These are phyloP conservation scores for Danaus plexippus DNA, from an alignment of 1,140 invertebrate genomes.

Conservation along the genomic window DNA sequence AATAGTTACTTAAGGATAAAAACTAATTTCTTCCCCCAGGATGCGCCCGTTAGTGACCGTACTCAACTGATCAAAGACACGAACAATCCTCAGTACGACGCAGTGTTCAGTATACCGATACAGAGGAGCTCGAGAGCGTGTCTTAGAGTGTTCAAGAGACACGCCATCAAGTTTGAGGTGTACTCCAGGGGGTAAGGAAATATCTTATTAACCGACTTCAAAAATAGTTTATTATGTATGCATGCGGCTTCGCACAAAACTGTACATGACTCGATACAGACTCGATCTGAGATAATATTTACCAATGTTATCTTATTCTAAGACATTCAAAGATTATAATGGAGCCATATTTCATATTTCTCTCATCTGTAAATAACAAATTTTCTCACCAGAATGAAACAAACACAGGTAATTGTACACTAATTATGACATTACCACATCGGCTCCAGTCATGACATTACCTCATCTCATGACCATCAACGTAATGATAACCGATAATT, in stretches of 20 bases:
- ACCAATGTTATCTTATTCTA: too few relatives aligned
- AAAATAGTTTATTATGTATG: neutral
- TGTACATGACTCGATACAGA: neutral
- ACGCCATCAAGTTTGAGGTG: slow-evolving; percentile 91
- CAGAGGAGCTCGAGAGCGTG: slow-evolving; percentile 85
- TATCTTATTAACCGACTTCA: neutral
- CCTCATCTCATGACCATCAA: too few relatives aligned
- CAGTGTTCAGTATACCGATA: slow-evolving; percentile 84
- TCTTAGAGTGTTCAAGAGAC: slow-evolving; percentile 88
- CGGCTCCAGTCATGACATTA: too few relatives aligned
- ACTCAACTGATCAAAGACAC: slow-evolving; percentile 87
- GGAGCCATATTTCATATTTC: too few relatives aligned
- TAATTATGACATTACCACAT: too few relatives aligned
- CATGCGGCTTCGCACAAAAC: neutral
- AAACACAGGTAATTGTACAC: too few relatives aligned
- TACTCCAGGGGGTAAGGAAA: slow-evolving; percentile 90
- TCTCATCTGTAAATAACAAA: too few relatives aligned
- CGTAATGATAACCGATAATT: too few relatives aligned
- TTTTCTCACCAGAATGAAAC: too few relatives aligned
- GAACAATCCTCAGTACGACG: slow-evolving; percentile 91
- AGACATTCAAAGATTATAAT: too few relatives aligned
- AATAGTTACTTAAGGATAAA: too few relatives aligned
- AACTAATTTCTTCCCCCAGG: slow-evolving; percentile 65
- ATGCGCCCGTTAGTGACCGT: slow-evolving; percentile 83
- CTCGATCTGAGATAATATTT: too few relatives aligned